Evolutionary conservation across 2,113 vertebrate genomes (phyloP).

Genomic region (Tichodroma muraria): DNA sequence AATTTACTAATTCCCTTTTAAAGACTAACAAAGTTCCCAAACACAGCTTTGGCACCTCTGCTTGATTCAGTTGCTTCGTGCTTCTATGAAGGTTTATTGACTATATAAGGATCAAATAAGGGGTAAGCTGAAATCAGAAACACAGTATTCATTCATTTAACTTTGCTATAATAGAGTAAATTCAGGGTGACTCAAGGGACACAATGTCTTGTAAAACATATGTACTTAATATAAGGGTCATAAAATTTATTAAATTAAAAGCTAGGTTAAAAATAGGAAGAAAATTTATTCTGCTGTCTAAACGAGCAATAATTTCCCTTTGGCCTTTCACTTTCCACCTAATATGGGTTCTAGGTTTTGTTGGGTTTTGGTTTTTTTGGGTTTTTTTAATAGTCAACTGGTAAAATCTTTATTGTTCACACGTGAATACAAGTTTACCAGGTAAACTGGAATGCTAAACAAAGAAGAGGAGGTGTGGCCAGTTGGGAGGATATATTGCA

Average conservation of each 20-base stretch:
- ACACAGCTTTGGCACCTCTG: constrained; percentile 18
- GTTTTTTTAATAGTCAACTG: neutral
- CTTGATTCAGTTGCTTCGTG: constrained; percentile 7
- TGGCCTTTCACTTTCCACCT: constrained; percentile 72
- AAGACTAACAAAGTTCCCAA: constrained; percentile 6
- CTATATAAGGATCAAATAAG: constrained; percentile 67
- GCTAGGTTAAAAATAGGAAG: constrained; percentile 93
- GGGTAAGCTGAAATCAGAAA: constrained; percentile 69
- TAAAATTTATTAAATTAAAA: constrained; percentile 99
- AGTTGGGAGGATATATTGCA: neutral
- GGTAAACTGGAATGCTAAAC: neutral
- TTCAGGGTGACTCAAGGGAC: constrained; percentile 91
- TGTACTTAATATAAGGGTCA: constrained; percentile 94
- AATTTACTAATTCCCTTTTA: constrained; percentile 43
- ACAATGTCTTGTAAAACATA: constrained; percentile 95
- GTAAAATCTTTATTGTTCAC: constrained; percentile 54
- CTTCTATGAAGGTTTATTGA: constrained; percentile 45
- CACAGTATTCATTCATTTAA: constrained; percentile 76
- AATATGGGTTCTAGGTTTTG: constrained; percentile 49
- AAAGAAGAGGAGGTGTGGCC: neutral
- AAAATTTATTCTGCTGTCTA: constrained; percentile 92
- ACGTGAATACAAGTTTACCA: constrained; percentile 19
- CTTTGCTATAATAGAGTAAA: constrained; percentile 73
- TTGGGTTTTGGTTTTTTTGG: neutral
- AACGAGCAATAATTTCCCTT: constrained; percentile 83